Conservation (phyloP, 2,888 invertebrate genomes). For the Diabrotica balteata region DNA sequence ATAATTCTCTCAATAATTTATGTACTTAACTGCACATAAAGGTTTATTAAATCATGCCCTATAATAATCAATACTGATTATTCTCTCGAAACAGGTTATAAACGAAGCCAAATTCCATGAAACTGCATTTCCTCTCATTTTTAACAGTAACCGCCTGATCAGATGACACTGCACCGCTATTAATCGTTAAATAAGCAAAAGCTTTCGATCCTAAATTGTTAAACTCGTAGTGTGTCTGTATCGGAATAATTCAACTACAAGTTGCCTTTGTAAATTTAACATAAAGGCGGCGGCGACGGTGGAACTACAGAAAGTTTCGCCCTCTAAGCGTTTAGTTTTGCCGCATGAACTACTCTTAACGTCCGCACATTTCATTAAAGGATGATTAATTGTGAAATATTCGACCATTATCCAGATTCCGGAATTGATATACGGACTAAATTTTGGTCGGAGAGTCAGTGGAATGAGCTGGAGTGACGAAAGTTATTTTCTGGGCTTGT, state of each 20-base stretch:
- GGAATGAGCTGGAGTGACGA: no score
- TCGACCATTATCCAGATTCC: slow-evolving; percentile 23
- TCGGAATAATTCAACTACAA: neutral
- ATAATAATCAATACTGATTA: no score
- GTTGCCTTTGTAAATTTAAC: slow-evolving; percentile 7
- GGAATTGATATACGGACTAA: slow-evolving; percentile 20
- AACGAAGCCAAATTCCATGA: no score
- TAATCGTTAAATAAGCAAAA: no score
- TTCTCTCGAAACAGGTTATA: no score
- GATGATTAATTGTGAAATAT: slow-evolving; percentile 24
- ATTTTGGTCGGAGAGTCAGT: slow-evolving; percentile 3
- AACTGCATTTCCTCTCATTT: no score
- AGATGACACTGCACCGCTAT: no score
- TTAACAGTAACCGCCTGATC: no score
- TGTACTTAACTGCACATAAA: no score
- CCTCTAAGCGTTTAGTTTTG: slow-evolving; percentile 25
- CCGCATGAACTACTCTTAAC: slow-evolving; percentile 23
- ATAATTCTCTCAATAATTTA: no score
- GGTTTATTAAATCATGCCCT: no score
- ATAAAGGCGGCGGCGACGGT: slow-evolving; percentile 1
- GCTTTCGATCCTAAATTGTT: neutral
- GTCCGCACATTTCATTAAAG: slow-evolving; percentile 17
- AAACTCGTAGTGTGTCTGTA: slow-evolving; percentile 1
- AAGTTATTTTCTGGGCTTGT: no score
- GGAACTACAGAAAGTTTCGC: slow-evolving; percentile 22